These are phyloP conservation scores for Ophion slaviceki DNA, from an alignment of 2,888 invertebrate species.

Conservation along the genomic window DNA sequence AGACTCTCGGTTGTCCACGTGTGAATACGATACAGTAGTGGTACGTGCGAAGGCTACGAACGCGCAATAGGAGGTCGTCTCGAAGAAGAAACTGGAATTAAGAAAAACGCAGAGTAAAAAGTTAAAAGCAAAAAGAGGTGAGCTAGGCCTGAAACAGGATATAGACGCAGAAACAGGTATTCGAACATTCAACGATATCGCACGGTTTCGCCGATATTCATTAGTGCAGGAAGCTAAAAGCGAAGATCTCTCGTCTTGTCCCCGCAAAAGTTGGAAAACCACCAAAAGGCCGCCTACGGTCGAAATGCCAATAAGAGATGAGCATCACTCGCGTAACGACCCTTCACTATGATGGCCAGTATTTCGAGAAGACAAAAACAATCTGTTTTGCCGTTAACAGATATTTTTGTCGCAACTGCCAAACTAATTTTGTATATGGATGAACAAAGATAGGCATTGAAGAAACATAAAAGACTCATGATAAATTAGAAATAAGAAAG, in stretches of 20 bases:
- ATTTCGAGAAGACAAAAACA: background rate
- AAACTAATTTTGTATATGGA: background rate
- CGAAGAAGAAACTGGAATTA: too few relatives aligned
- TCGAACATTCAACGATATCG: conserved; percentile 37
- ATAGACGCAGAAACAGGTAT: background rate
- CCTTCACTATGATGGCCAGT: too few relatives aligned
- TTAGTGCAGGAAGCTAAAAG: conserved; percentile 68
- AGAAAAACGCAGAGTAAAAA: too few relatives aligned
- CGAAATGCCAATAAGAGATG: background rate
- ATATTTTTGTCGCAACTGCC: background rate
- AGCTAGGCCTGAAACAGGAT: too few relatives aligned
- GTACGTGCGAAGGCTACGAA: too few relatives aligned
- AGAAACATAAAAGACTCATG: background rate
- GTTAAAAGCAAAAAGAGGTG: too few relatives aligned
- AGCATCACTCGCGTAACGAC: background rate
- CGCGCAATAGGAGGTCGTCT: too few relatives aligned
- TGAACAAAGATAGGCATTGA: background rate
- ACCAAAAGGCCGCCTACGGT: background rate
- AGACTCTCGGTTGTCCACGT: too few relatives aligned
- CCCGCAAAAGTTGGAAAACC: conserved; percentile 2
- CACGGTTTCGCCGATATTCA: conserved; percentile 77
- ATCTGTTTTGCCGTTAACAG: background rate
- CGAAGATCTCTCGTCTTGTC: background rate
- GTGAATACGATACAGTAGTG: too few relatives aligned
- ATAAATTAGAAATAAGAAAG: conserved; percentile 16